Conservation (phyloP, 2,888 invertebrate species). For the Drosophila macrospina region DNA sequence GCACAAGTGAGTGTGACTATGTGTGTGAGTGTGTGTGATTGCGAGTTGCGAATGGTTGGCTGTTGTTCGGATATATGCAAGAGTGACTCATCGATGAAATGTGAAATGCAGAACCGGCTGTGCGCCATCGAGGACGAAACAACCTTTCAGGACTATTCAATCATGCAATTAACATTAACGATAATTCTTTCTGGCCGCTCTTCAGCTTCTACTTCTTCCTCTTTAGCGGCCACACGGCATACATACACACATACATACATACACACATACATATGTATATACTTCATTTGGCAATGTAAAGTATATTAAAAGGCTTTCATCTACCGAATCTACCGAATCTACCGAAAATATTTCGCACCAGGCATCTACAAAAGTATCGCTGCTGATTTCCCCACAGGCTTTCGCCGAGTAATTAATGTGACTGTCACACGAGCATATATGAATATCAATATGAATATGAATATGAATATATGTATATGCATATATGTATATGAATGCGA, state of each 20-base stretch:
- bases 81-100: constrained; percentile 31
- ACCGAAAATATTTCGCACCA: constrained; percentile 32
- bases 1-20: constrained; percentile 9
- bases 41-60: constrained; percentile 29
- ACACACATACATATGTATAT: too few species aligned
- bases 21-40: constrained; percentile 1
- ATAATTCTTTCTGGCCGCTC: constrained; percentile 57
- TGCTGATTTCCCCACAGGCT: constrained; percentile 57
- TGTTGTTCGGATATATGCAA: constrained; percentile 42
- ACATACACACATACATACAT: too few species aligned
- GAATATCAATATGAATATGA: constrained; percentile 40
- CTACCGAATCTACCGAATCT: constrained; percentile 10
- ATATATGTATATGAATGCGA: too few species aligned
- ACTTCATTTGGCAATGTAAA: constrained; percentile 30
- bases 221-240: constrained; percentile 20
- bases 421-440: constrained; percentile 31
- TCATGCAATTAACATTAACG: constrained; percentile 79
- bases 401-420: constrained; percentile 49
- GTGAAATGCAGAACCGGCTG: constrained; percentile 35
- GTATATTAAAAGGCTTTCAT: constrained; percentile 31
- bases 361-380: constrained; percentile 32
- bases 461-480: constrained; percentile 15
- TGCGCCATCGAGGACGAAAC: constrained; percentile 23
- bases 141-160: constrained; percentile 61
- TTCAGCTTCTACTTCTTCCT: constrained; percentile 11